Conservation (phyloP, 2,113 vertebrate genomes). For the Heloderma charlesbogerti region DNA sequence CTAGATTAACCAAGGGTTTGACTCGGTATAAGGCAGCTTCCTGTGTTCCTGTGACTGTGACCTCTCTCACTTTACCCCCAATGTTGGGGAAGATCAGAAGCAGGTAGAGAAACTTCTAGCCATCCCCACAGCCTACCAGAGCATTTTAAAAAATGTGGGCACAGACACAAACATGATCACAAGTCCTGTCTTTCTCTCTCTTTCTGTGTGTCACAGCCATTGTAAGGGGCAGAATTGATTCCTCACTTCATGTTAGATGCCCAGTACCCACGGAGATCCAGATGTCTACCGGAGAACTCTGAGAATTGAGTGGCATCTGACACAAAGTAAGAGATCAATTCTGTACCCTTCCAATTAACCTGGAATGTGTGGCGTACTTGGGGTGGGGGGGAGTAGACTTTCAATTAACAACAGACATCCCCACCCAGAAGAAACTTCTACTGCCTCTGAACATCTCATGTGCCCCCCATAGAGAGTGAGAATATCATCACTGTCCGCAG, state of each 20-base stretch:
- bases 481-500: too few species aligned
- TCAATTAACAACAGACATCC: neutral
- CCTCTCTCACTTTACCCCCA: neutral
- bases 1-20: too few species aligned
- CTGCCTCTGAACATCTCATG: neutral
- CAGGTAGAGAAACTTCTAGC: neutral
- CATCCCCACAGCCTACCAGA: neutral
- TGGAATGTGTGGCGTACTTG: neutral
- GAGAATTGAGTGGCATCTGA: neutral
- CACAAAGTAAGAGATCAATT: neutral
- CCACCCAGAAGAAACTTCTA: too few species aligned
- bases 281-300: neutral
- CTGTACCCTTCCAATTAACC: neutral
- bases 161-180: too few species aligned
- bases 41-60: too few species aligned
- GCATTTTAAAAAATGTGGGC: neutral
- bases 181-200: too few species aligned
- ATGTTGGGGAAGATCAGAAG: neutral
- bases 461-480: neutral
- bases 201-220: neutral
- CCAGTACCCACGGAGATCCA: neutral
- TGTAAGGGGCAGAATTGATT: neutral
- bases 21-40: too few species aligned
- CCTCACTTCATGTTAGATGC: neutral
- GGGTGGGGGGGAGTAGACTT: neutral